Evolutionary conservation across 30 jellyfish, hydroid and myxozoan species (phyloP).

Genomic region (Cassiopea xamachana): DNA sequence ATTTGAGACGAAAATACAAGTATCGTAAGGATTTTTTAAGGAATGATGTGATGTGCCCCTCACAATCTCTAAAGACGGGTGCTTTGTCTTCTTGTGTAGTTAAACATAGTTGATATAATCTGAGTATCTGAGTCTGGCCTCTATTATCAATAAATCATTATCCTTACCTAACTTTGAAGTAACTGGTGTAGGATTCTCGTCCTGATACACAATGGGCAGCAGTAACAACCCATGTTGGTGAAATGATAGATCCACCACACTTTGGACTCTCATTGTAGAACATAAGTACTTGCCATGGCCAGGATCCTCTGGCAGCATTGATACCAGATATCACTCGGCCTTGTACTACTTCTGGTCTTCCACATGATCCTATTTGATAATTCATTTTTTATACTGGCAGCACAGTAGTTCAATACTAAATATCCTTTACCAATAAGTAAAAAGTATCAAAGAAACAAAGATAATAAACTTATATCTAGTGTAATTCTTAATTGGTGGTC

Average conservation of each 20-base stretch:
- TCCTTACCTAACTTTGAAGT: conserved; percentile 61
- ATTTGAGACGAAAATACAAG: too few relatives aligned
- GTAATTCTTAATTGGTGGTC: neutral
- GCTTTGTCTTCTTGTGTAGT: too few relatives aligned
- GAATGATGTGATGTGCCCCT: too few relatives aligned
- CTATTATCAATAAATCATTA: neutral
- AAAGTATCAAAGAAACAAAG: too few relatives aligned
- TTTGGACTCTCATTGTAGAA: conserved; percentile 53
- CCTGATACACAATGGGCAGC: conserved; percentile 81
- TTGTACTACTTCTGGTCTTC: conserved; percentile 64
- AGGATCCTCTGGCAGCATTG: conserved; percentile 61
- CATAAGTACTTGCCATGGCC: conserved; percentile 87
- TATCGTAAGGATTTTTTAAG: too few relatives aligned
- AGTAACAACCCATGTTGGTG: conserved; percentile 77
- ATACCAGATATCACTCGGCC: conserved; percentile 69
- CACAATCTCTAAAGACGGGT: too few relatives aligned
- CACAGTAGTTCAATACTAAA: too few relatives aligned
- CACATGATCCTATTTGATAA: conserved; percentile 44
- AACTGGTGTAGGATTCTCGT: conserved; percentile 40
- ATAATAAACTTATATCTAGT: too few relatives aligned
- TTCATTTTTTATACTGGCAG: too few relatives aligned
- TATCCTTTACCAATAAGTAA: neutral
- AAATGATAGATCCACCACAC: conserved; percentile 74
- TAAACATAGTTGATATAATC: too few relatives aligned
- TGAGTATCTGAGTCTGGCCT: too few relatives aligned